These are phyloP conservation scores for Pteronura brasiliensis DNA, from an alignment of 2,113 vertebrate species.

Conservation along the genomic window DNA sequence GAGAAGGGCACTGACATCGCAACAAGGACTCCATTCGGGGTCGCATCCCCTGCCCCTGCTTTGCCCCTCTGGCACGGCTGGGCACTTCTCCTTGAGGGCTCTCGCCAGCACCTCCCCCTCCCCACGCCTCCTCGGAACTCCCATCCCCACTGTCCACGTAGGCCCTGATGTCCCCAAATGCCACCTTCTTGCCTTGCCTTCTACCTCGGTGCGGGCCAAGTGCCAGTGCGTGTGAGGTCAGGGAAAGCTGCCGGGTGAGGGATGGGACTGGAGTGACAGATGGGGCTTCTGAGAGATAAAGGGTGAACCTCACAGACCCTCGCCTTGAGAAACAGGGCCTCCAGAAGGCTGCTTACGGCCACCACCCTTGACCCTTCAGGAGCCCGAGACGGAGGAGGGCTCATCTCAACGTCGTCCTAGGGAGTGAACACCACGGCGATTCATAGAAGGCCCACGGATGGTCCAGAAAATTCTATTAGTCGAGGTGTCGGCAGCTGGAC, in stretches of 20 bases:
- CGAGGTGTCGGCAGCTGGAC: neutral
- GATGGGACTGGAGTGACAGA: fast-evolving
- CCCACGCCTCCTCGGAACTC: neutral
- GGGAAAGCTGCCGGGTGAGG: neutral
- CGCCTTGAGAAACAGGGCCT: too few species aligned
- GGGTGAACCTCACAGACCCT: neutral
- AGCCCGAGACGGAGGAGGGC: too few species aligned
- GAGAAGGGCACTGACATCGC: fast-evolving
- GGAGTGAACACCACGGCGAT: neutral
- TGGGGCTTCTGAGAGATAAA: neutral
- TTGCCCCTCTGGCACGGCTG: fast-evolving
- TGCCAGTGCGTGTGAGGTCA: fast-evolving
- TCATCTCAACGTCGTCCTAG: neutral
- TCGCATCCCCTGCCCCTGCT: fast-evolving
- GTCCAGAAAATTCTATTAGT: neutral
- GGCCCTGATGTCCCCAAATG: neutral
- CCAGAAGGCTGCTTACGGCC: neutral
- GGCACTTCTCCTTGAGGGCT: too few species aligned
- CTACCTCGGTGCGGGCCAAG: neutral
- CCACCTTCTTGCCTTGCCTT: neutral
- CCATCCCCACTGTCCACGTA: fast-evolving
- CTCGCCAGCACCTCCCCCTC: neutral
- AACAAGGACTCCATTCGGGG: fast-evolving
- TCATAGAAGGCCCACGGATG: neutral
- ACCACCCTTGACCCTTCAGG: neutral